phyloP scores from a whole-genome alignment of 1,140 invertebrate genomes.

The Leptinotarsa lineolata region DNA sequence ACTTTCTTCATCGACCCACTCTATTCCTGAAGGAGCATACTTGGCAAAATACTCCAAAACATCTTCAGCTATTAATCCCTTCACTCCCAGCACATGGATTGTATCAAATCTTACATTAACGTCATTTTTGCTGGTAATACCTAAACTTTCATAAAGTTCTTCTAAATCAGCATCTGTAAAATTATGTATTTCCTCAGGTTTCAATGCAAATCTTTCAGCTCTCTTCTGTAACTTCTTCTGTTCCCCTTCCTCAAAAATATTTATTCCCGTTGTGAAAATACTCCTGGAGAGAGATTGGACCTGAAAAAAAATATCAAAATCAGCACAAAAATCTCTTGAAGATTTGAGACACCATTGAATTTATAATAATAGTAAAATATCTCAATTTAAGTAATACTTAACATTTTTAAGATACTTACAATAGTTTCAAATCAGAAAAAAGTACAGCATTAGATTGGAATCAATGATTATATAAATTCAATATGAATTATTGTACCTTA shows the following conservation, averaged over 20 bases:
- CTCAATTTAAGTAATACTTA: background rate
- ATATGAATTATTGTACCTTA: no score
- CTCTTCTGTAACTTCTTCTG: conserved; percentile 68
- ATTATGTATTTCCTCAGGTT: conserved; percentile 60
- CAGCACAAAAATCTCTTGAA: conserved; percentile 17
- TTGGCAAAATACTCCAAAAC: conserved; percentile 78
- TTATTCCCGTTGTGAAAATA: conserved; percentile 61
- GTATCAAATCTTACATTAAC: conserved; percentile 71
- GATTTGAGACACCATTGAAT: conserved; percentile 16
- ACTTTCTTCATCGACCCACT: conserved; percentile 80
- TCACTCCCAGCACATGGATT: conserved; percentile 74
- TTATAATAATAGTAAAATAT: conserved; percentile 43
- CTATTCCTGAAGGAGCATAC: conserved; percentile 72
- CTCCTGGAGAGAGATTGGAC: conserved; percentile 59
- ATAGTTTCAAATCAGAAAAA: no score
- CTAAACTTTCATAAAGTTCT: conserved; percentile 69
- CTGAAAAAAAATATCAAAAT: conserved; percentile 47
- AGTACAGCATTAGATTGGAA: no score
- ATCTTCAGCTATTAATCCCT: conserved; percentile 77
- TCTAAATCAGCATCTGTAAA: conserved; percentile 64
- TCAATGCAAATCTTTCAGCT: conserved; percentile 71
- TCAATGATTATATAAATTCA: no score
- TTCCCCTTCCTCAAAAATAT: conserved; percentile 68
- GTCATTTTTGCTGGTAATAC: conserved; percentile 64
- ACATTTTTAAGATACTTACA: no score